phyloP scores from a whole-genome alignment of 2,113 vertebrate species.

The Gallinago jamesoni region DNA sequence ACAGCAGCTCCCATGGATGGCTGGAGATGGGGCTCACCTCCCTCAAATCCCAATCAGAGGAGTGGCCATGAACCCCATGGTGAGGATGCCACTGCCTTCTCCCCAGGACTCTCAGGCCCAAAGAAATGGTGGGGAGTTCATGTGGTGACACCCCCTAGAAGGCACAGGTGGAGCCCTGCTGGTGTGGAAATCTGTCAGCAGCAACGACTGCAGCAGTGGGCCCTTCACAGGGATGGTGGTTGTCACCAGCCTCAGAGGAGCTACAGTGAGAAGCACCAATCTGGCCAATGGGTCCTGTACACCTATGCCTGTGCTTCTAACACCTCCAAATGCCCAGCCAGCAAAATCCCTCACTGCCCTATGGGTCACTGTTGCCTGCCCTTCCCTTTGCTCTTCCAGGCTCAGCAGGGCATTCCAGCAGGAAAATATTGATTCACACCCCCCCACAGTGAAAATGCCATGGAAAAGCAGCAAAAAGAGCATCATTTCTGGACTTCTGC shows the following conservation, averaged over 20 bases:
- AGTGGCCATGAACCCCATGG: neutral
- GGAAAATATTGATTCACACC: neutral
- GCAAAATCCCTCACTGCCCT: neutral
- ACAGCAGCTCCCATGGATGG: neutral
- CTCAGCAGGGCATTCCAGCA: neutral
- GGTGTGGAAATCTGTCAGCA: neutral
- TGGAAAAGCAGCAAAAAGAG: neutral
- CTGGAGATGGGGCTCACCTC: neutral
- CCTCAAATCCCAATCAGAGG: neutral
- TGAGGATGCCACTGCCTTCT: neutral
- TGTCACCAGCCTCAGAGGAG: neutral
- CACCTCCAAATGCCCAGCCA: neutral
- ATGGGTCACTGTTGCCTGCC: neutral
- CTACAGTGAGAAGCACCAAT: rapidly evolving
- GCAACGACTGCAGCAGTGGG: neutral
- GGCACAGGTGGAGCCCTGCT: neutral
- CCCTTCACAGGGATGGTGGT: neutral
- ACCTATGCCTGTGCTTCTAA: neutral
- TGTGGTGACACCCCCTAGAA: neutral
- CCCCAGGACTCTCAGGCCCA: neutral
- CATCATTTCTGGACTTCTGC: neutral
- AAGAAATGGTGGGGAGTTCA: rapidly evolving
- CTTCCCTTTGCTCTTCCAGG: neutral
- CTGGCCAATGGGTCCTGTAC: neutral
- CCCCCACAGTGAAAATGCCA: neutral